Percentiles rank a stretch among this genome's conserved stretches.
Evolutionary conservation across 2,113 vertebrate genomes (phyloP).

Genomic region (Sceloporus undulatus): DNA sequence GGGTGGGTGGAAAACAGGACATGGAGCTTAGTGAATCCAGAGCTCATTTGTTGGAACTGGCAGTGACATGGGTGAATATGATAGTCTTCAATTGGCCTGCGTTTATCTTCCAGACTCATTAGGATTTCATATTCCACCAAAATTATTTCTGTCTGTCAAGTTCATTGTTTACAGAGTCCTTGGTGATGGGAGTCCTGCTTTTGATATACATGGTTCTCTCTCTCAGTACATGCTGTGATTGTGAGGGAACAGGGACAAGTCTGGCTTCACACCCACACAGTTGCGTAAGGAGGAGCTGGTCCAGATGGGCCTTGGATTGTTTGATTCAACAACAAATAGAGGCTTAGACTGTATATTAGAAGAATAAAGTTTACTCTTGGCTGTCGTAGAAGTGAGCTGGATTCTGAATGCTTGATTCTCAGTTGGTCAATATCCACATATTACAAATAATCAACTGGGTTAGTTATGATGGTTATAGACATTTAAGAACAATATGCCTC

Average conservation of each 20-base stretch:
- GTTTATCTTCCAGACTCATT: background rate
- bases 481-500: too few species aligned
- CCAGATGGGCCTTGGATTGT: conserved; percentile 62
- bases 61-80: background rate
- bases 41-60: background rate
- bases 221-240: conserved; percentile 30
- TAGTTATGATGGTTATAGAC: background rate
- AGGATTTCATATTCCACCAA: background rate
- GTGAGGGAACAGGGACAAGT: conserved; percentile 45
- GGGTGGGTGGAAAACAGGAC: background rate
- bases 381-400: too few species aligned
- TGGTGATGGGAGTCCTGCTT: conserved; percentile 30
- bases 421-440: background rate
- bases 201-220: conserved; percentile 59
- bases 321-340: conserved; percentile 25
- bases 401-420: background rate
- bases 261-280: conserved; percentile 71
- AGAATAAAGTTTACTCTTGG: background rate
- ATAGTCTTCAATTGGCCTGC: too few species aligned
- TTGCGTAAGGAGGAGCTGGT: conserved; percentile 44
- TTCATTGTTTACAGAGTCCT: background rate
- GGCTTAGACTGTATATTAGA: background rate
- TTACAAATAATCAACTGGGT: background rate
- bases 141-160: background rate
- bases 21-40: too few species aligned